These are phyloP conservation scores for Eristalis intricaria DNA, from an alignment of 2,888 invertebrate genomes.

Conservation along the genomic window DNA sequence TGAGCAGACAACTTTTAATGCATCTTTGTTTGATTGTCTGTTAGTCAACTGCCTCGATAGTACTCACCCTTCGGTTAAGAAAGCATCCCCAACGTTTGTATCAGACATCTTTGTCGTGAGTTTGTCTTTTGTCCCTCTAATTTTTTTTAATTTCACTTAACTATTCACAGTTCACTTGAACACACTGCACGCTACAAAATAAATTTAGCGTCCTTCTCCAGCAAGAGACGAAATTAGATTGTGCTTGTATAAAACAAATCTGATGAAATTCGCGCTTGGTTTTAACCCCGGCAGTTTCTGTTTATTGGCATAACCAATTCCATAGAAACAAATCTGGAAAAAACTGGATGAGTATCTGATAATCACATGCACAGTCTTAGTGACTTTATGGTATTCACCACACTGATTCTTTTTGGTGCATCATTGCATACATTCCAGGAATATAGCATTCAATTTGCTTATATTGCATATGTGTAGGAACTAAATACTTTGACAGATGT, in stretches of 20 bases:
- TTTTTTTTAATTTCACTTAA: background rate
- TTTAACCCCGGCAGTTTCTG: background rate
- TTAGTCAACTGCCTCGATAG: too few species aligned
- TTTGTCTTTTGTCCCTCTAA: background rate
- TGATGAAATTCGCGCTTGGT: background rate
- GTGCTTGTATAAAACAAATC: background rate
- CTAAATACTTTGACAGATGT: too few species aligned
- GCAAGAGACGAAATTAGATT: background rate
- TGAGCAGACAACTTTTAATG: background rate
- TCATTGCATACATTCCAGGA: too few species aligned
- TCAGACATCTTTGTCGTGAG: constrained; percentile 33
- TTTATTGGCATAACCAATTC: background rate
- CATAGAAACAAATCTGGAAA: background rate
- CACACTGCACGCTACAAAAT: background rate
- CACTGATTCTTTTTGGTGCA: background rate
- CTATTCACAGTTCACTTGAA: background rate
- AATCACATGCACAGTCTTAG: background rate
- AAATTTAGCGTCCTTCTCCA: background rate
- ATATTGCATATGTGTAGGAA: too few species aligned
- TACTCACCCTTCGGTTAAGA: constrained; percentile 65
- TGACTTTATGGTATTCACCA: background rate
- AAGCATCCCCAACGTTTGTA: constrained; percentile 48
- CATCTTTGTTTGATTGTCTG: background rate
- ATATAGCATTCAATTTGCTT: too few species aligned
- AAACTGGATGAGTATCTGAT: background rate